Conservation (phyloP, 2,888 invertebrate species). For the Euplagia quadripunctaria region DNA sequence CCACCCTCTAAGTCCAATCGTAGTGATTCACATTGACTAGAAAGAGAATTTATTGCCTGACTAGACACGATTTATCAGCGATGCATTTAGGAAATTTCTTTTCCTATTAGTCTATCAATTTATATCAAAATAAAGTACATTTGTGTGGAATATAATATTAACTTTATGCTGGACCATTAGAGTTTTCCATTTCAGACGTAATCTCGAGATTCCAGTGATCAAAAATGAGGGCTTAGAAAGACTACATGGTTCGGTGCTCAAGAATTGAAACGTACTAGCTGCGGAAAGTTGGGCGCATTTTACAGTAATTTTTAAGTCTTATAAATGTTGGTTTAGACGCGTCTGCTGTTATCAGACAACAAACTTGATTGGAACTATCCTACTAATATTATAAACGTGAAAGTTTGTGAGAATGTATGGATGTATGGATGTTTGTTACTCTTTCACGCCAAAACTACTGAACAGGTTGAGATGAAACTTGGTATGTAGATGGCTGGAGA, state of each 20-base stretch:
- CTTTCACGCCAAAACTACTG: too few species aligned
- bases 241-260: conserved; percentile 18
- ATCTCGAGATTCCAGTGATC: conserved; percentile 1
- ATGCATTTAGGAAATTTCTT: conserved; percentile 1
- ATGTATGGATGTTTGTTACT: too few species aligned
- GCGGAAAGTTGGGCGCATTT: background rate
- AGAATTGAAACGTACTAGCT: conserved; percentile 16
- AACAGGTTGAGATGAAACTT: too few species aligned
- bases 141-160: background rate
- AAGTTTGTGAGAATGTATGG: too few species aligned
- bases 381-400: too few species aligned
- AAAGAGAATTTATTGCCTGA: background rate
- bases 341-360: background rate
- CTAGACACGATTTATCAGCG: conserved; percentile 6
- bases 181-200: conserved; percentile 14
- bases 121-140: background rate
- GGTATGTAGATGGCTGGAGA: too few species aligned
- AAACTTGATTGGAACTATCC: background rate
- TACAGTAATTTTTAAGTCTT: background rate
- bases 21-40: background rate
- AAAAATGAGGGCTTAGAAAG: conserved; percentile 12
- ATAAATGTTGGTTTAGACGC: background rate
- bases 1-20: background rate
- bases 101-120: background rate
- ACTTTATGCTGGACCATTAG: background rate